These are phyloP conservation scores for Lacanobia oleracea DNA, from an alignment of 2,888 invertebrate genomes.

Conservation along the genomic window DNA sequence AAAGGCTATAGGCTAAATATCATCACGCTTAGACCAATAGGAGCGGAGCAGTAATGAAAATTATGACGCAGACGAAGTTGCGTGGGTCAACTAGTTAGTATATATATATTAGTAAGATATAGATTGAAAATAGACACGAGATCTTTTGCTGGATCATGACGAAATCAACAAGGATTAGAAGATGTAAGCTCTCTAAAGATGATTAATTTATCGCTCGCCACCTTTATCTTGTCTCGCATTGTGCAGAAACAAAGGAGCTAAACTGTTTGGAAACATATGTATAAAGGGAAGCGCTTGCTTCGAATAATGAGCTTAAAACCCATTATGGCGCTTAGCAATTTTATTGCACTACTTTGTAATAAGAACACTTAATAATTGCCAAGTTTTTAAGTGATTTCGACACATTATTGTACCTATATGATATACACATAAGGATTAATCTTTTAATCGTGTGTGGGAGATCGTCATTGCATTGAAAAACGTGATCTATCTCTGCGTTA, in stretches of 20 bases:
- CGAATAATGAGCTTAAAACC: constrained; percentile 62
- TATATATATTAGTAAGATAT: too few species aligned
- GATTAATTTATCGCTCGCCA: constrained; percentile 46
- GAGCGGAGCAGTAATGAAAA: too few species aligned
- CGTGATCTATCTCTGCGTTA: constrained; percentile 15
- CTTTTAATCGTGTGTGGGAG: constrained; percentile 38
- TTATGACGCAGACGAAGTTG: too few species aligned
- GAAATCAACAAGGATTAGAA: constrained; percentile 8
- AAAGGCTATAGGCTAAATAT: too few species aligned
- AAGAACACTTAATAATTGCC: constrained; percentile 56
- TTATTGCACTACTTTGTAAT: constrained; percentile 68
- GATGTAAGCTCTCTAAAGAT: constrained; percentile 21
- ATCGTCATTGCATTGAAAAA: constrained; percentile 24
- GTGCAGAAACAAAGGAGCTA: constrained; percentile 57
- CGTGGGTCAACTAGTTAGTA: too few species aligned
- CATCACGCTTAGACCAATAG: too few species aligned
- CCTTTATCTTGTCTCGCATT: constrained; percentile 49
- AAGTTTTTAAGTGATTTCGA: constrained; percentile 55
- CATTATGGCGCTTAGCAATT: constrained; percentile 62
- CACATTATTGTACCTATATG: constrained; percentile 40
- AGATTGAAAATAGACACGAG: too few species aligned
- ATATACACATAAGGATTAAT: constrained; percentile 36
- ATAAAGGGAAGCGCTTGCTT: constrained; percentile 62
- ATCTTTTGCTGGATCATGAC: constrained; percentile 4
- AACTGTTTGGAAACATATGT: constrained; percentile 61